Evolutionary conservation across 2,888 invertebrate species (phyloP), one percentile per base, ranked within the genome.

Genomic region (Anthrax anthrax): DNA sequence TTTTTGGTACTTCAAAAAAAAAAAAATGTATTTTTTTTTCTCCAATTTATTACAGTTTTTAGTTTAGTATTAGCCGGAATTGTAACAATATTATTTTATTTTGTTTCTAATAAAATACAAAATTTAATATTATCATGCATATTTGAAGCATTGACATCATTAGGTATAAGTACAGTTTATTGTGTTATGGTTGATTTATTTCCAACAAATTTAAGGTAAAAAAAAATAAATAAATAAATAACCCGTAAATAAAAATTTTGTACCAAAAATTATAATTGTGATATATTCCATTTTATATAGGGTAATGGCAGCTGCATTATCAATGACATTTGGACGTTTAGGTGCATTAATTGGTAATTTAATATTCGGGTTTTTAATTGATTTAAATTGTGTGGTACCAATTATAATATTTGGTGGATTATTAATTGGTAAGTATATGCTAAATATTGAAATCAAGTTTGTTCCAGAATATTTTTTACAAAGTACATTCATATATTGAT

Each of bases 301-400:
- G 72, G 84, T 85, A 60, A 84, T 85, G 84, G 85, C 84, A 34
- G 84, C 84, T 27, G 84, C 84, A 38, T 68, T 85, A 38, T 84
- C 84, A 13, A 72, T 84, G 51, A 84, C 84, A 16, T 82, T 82
- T 63, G 85, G 85, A 47, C 74, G 85, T 71, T 76, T 81, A 52
- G 85, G 85, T 42, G 84, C 84, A 52, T 70, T 85, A 46, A 65
- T 84, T 44, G 85, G 84, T 51, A 84, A 84, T 69, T 68, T 85
- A 54, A 68, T 84, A 40, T 84, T 85, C 61, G 84, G 85, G 49
- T 83, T 82, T 67, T 73, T 85, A 54, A 84, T 85, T 55, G 85
- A 85, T 70, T 72, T 84, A 58, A 82, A 84, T 63, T 85, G 85
- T 61, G 77, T 79, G 48, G 70, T 86, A 52, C 84, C 85, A 23